Evolutionary conservation across 2,888 invertebrate species (phyloP).

Genomic region (Onchidella celtica): DNA sequence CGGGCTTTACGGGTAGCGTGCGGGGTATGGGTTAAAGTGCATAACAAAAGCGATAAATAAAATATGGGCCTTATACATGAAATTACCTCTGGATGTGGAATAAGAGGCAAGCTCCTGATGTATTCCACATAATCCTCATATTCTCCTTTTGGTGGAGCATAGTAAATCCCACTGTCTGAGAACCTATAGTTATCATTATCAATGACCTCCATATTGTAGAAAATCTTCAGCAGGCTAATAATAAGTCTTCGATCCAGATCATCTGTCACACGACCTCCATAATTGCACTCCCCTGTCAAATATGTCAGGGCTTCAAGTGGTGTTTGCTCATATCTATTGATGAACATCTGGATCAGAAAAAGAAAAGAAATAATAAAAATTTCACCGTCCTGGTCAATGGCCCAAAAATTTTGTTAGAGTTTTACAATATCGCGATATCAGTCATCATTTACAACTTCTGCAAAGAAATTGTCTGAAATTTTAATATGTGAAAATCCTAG

Average conservation of each 20-base stretch:
- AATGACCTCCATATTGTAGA: conserved; percentile 74
- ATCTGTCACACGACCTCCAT: conserved; percentile 80
- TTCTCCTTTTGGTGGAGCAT: conserved; percentile 72
- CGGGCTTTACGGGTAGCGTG: too few species aligned
- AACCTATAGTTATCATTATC: conserved; percentile 71
- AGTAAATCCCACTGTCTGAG: conserved; percentile 76
- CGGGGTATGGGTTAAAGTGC: too few species aligned
- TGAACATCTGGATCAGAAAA: conserved; percentile 77
- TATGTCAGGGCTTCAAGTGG: conserved; percentile 79
- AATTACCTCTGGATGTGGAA: conserved; percentile 77
- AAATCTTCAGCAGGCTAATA: conserved; percentile 74
- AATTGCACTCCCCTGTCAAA: conserved; percentile 80
- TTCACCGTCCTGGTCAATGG: too few species aligned
- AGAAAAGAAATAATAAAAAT: too few species aligned
- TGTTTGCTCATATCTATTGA: conserved; percentile 79
- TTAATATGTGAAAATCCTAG: too few species aligned
- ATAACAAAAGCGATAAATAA: too few species aligned
- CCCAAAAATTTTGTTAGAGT: too few species aligned
- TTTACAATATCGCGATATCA: too few species aligned
- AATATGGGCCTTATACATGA: too few species aligned
- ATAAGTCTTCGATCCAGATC: conserved; percentile 78
- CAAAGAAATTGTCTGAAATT: too few species aligned
- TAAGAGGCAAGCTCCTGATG: conserved; percentile 76
- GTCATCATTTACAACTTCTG: too few species aligned
- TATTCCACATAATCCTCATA: conserved; percentile 77